Evolutionary conservation across 2,113 vertebrate species (phyloP).

Genomic region (Anas platyrhynchos): DNA sequence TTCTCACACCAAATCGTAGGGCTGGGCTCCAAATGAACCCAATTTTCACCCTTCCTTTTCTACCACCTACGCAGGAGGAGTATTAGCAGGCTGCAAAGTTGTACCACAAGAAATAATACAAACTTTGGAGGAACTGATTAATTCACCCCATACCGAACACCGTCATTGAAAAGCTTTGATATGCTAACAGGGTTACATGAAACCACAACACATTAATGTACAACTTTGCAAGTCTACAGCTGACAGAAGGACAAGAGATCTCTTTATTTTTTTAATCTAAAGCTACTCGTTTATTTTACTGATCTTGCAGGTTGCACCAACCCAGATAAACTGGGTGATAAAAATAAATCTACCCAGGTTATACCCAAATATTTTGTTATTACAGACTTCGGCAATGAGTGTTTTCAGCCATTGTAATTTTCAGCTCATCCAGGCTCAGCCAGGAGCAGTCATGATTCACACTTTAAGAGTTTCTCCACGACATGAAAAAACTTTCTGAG

Average conservation of each 20-base stretch:
- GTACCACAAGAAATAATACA: neutral
- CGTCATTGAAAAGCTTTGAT: neutral
- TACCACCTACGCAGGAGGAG: neutral
- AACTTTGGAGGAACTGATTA: neutral
- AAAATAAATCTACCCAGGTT: neutral
- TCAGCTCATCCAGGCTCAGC: constrained; percentile 16
- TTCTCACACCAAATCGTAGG: neutral
- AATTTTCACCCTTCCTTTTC: neutral
- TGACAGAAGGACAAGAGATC: neutral
- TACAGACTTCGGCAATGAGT: neutral
- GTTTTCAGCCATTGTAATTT: constrained; percentile 29
- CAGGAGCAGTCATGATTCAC: constrained; percentile 24
- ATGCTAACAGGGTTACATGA: neutral
- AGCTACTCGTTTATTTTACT: neutral
- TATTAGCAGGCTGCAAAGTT: neutral
- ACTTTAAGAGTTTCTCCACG: neutral
- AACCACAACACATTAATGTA: neutral
- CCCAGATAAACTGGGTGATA: neutral
- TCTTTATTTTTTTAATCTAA: neutral
- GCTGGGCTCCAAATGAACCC: neutral
- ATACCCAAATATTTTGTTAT: neutral
- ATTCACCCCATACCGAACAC: neutral
- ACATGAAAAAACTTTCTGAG: neutral
- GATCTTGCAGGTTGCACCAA: neutral
- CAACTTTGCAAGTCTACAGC: no score